Conservation (phyloP, 2,797 vertebrate genomes). For the Buphagus erythrorhynchus region DNA sequence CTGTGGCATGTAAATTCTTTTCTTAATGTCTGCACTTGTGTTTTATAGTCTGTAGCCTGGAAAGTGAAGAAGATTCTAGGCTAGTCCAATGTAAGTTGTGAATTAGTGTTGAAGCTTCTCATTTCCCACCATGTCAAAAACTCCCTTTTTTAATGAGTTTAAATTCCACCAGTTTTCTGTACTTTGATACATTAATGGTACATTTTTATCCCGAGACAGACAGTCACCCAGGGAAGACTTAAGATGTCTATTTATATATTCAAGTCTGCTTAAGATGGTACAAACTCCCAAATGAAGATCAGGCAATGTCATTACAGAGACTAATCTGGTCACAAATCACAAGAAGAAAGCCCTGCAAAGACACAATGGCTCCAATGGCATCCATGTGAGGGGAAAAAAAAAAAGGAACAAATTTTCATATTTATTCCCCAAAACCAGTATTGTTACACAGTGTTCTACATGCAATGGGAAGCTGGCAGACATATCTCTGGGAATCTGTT, state of each 20-base stretch:
- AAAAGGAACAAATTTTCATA: not conserved
- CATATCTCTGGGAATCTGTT: not conserved
- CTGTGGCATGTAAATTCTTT: not conserved
- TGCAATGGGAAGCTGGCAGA: not conserved
- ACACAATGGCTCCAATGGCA: not conserved
- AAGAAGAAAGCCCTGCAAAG: not conserved
- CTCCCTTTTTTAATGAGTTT: not conserved
- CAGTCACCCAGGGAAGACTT: not conserved
- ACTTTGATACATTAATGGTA: not conserved
- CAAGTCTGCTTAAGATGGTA: conserved; percentile 18
- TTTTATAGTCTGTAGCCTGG: not conserved
- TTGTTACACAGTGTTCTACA: not conserved
- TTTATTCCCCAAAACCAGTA: not conserved
- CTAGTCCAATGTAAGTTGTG: not conserved
- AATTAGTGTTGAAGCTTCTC: not conserved
- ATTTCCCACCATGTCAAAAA: not conserved
- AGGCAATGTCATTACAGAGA: not conserved
- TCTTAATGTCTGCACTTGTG: not conserved
- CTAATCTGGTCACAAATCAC: not conserved
- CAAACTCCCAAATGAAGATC: not conserved
- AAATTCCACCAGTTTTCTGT: not conserved
- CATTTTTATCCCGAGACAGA: not conserved
- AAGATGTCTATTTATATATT: conserved; percentile 33
- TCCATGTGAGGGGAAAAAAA: accelerated
- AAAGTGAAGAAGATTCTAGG: not conserved